phyloP scores from a whole-genome alignment of 2,797 vertebrate species.

The Sebastes dallii region DNA sequence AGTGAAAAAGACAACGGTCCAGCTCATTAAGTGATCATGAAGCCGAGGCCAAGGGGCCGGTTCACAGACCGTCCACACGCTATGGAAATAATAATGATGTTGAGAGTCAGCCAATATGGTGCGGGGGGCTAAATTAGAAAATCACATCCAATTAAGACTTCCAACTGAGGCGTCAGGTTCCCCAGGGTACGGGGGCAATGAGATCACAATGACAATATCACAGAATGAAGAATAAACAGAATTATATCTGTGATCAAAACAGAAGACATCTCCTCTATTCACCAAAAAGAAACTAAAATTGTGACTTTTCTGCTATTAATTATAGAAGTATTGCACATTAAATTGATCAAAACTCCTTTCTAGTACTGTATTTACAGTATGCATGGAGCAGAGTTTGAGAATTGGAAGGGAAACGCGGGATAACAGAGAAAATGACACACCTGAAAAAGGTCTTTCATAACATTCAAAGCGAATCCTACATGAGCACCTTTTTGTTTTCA shows the following conservation, averaged over 20 bases:
- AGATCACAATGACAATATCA: conserved; percentile 25
- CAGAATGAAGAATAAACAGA: conserved; percentile 10
- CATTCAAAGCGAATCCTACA: conserved; percentile 10
- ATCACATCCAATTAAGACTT: conserved; percentile 65
- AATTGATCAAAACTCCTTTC: background rate
- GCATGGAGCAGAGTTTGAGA: background rate
- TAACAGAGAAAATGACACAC: conserved; percentile 20
- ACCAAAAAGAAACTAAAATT: background rate
- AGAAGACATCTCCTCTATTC: background rate
- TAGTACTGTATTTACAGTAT: background rate
- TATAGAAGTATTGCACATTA: no score
- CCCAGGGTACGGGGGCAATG: background rate
- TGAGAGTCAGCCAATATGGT: conserved; percentile 29
- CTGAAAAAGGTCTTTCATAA: conserved; percentile 14
- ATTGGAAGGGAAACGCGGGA: conserved; percentile 5
- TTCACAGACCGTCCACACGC: conserved; percentile 11
- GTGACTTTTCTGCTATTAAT: background rate
- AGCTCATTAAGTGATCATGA: conserved; percentile 35
- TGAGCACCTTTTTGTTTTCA: conserved; percentile 17
- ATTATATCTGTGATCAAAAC: background rate
- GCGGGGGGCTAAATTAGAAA: conserved; percentile 52
- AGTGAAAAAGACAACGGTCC: conserved; percentile 22
- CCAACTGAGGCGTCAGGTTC: conserved; percentile 9
- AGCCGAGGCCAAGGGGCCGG: conserved; percentile 2
- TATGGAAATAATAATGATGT: conserved; percentile 3